A percentile compares a stretch with the other conserved stretches of the same genome.
phyloP scores from a whole-genome alignment of 92 coral and sea anemone species.

The Zoanthus sociatus region DNA sequence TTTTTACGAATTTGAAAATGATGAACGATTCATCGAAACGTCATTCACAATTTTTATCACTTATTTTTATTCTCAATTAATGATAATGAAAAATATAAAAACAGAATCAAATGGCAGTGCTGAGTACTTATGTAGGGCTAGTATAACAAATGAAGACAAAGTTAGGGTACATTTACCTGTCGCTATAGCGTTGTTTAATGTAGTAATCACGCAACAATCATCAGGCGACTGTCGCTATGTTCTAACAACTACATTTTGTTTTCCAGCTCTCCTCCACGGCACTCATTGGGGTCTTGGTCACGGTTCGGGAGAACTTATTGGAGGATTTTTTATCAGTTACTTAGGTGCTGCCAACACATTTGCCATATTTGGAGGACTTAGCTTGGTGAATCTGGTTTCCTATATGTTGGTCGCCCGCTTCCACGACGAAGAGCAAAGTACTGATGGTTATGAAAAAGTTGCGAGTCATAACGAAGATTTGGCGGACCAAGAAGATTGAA shows the following conservation, averaged over 20 bases:
- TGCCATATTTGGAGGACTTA: slow-evolving; percentile 77
- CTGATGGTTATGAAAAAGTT: slow-evolving; percentile 53
- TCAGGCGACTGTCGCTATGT: too few relatives aligned
- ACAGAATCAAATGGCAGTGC: too few relatives aligned
- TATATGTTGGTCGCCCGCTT: slow-evolving; percentile 74
- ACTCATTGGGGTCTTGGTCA: slow-evolving; percentile 95
- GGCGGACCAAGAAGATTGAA: slow-evolving; percentile 9
- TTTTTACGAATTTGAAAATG: too few relatives aligned
- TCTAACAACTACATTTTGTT: neutral
- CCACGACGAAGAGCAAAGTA: slow-evolving; percentile 39
- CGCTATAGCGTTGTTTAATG: too few relatives aligned
- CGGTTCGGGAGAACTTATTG: slow-evolving; percentile 93
- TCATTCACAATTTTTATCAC: too few relatives aligned
- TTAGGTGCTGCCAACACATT: slow-evolving; percentile 84
- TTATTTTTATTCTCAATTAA: too few relatives aligned
- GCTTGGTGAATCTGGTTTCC: slow-evolving; percentile 66
- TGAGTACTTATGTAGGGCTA: too few relatives aligned
- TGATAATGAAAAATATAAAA: neutral
- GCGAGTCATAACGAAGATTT: neutral
- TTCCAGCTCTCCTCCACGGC: slow-evolving; percentile 80
- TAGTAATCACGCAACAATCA: too few relatives aligned
- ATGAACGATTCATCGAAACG: too few relatives aligned
- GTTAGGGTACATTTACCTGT: too few relatives aligned
- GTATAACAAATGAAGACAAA: too few relatives aligned
- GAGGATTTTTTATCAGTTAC: slow-evolving; percentile 84